Conservation (phyloP, 2,888 invertebrate species). For the Troides aeacus region DNA sequence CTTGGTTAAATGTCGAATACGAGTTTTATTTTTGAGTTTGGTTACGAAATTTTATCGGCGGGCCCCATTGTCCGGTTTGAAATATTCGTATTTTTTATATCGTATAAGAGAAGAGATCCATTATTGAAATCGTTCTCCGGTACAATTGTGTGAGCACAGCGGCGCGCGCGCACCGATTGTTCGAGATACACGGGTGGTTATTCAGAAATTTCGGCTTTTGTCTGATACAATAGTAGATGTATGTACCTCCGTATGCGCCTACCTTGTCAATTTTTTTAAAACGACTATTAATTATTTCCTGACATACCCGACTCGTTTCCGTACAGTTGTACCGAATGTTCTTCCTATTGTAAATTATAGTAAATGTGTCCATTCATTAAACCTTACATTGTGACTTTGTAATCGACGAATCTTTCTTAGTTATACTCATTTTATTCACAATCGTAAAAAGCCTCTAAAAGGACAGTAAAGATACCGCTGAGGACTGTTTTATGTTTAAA, state of each 20-base stretch:
- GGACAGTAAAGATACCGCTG: not conserved
- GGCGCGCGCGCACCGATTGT: conserved; percentile 78
- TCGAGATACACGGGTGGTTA: conserved; percentile 66
- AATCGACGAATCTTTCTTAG: not conserved
- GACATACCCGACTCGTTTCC: conserved; percentile 54
- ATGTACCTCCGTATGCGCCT: conserved; percentile 54
- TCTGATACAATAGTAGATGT: conserved; percentile 51
- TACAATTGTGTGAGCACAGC: conserved; percentile 66
- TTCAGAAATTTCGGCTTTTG: conserved; percentile 68
- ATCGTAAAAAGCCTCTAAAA: conserved; percentile 11
- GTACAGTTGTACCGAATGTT: conserved; percentile 40
- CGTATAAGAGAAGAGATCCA: conserved; percentile 65
- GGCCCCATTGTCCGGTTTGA: conserved; percentile 65
- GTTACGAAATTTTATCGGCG: conserved; percentile 53
- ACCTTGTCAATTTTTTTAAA: conserved; percentile 57
- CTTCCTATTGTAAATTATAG: conserved; percentile 39
- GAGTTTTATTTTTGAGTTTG: conserved; percentile 34
- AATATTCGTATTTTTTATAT: conserved; percentile 69
- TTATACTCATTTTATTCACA: not conserved
- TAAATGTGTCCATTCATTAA: conserved; percentile 40
- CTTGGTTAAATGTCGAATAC: conserved; percentile 19
- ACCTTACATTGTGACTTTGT: conserved; percentile 9
- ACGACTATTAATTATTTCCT: conserved; percentile 66
- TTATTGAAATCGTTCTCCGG: conserved; percentile 68
- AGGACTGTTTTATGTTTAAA: conserved; percentile 3